Percentiles rank a stretch among this genome's conserved stretches.
Evolutionary conservation across 2,113 vertebrate genomes (phyloP).

Genomic region (Eudyptes chrysolophus): DNA sequence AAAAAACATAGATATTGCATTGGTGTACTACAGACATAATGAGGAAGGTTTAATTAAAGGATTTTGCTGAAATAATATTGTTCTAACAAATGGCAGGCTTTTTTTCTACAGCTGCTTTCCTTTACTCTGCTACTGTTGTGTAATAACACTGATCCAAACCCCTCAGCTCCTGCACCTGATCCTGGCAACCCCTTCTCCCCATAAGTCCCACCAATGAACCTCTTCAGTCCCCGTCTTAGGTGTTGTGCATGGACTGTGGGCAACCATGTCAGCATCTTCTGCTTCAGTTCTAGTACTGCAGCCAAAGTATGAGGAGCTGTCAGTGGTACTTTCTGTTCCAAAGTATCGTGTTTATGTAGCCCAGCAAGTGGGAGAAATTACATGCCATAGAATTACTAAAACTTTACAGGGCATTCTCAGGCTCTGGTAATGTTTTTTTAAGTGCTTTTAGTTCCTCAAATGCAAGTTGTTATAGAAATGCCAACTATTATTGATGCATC

Average conservation of each 20-base stretch:
- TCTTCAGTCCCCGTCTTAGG: not conserved
- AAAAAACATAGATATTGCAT: not conserved
- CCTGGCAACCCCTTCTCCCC: not conserved
- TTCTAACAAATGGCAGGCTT: not conserved
- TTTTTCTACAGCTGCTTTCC: not conserved
- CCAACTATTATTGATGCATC: not conserved
- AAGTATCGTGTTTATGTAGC: not conserved
- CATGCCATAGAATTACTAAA: not conserved
- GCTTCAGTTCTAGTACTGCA: not conserved
- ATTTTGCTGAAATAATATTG: not conserved
- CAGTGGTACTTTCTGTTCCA: not conserved
- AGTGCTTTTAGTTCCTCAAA: not conserved
- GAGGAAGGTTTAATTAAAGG: not conserved
- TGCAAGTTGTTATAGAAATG: not conserved
- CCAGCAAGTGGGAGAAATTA: not conserved
- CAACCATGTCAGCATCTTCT: not conserved
- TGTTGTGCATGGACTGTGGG: not conserved
- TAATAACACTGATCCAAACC: not conserved
- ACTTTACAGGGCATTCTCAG: not conserved
- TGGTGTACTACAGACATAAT: not conserved
- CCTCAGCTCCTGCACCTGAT: not conserved
- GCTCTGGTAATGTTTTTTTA: not conserved
- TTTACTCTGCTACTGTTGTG: not conserved
- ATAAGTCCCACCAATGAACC: rapidly evolving
- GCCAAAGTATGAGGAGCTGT: not conserved